Percentiles rank a stretch among this genome's conserved stretches.
phyloP scores from a whole-genome alignment of 2,888 invertebrate genomes.

The Brachyopa scutellaris region DNA sequence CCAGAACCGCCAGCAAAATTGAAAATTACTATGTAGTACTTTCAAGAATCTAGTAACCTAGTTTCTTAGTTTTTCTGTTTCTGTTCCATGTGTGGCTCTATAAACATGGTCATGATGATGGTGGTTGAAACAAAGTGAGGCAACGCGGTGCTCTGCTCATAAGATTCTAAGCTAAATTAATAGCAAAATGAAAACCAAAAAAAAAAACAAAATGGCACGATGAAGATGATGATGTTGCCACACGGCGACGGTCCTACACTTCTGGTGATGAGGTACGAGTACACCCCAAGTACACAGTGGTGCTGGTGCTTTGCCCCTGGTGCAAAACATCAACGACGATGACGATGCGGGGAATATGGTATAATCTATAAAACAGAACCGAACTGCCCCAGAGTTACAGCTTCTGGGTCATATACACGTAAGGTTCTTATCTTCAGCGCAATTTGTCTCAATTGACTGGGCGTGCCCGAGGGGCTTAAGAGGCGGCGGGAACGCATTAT shows the following conservation, averaged over 20 bases:
- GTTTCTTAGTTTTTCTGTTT: conserved; percentile 46
- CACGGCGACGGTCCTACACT: conserved; percentile 45
- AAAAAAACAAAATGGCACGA: conserved; percentile 50
- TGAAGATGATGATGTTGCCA: conserved; percentile 57
- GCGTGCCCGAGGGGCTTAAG: background rate
- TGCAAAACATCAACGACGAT: conserved; percentile 8
- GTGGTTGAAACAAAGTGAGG: background rate
- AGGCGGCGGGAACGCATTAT: background rate
- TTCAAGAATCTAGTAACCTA: conserved; percentile 73
- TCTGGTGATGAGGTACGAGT: background rate
- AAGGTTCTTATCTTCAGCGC: conserved; percentile 63
- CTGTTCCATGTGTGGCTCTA: conserved; percentile 66
- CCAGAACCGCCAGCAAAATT: conserved; percentile 64
- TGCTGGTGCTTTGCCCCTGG: background rate
- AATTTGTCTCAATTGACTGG: conserved; percentile 68
- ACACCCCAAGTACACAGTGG: background rate
- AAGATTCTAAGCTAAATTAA: conserved; percentile 48
- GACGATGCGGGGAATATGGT: conserved; percentile 2
- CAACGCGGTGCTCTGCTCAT: background rate
- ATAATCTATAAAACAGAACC: conserved; percentile 52
- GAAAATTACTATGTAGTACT: conserved; percentile 59
- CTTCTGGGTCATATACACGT: conserved; percentile 60
- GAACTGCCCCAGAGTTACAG: conserved; percentile 37
- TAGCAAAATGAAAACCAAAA: conserved; percentile 18
- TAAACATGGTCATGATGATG: conserved; percentile 58